These are phyloP conservation scores for Penaeus monodon DNA, from an alignment of 2,888 invertebrate species.

Conservation along the genomic window DNA sequence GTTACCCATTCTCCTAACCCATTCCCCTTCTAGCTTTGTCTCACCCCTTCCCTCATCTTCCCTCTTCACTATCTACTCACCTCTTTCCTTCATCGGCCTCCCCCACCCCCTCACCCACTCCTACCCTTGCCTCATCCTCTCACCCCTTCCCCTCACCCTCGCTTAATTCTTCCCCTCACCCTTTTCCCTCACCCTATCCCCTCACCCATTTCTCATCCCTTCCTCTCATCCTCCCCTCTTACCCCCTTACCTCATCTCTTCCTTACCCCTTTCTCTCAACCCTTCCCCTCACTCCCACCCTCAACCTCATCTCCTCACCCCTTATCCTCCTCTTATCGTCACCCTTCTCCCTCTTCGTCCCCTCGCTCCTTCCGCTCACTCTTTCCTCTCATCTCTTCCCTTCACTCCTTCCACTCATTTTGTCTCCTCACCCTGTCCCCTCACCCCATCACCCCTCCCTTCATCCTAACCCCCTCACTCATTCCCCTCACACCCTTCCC, in stretches of 20 bases:
- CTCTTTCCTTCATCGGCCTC: too few relatives aligned
- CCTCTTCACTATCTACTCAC: too few relatives aligned
- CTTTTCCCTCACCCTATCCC: too few relatives aligned
- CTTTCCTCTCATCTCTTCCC: not conserved
- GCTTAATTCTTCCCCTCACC: too few relatives aligned
- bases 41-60: too few relatives aligned
- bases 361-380: not conserved
- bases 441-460: not conserved
- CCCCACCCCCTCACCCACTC: too few relatives aligned
- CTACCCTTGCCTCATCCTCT: too few relatives aligned
- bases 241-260: not conserved
- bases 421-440: not conserved
- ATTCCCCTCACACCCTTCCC: not conserved
- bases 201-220: too few relatives aligned
- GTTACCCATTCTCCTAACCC: too few relatives aligned
- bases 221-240: not conserved
- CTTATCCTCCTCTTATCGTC: not conserved
- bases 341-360: not conserved
- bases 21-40: too few relatives aligned
- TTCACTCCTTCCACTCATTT: not conserved
- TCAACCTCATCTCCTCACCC: not conserved
- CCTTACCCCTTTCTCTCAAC: not conserved
- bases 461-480: not conserved
- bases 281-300: not conserved
- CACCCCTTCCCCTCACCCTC: too few relatives aligned